A percentile compares a stretch with the other conserved stretches of the same genome.
Evolutionary conservation across 2,113 vertebrate genomes (phyloP).

Genomic region (sheep (Ovis aries)): DNA sequence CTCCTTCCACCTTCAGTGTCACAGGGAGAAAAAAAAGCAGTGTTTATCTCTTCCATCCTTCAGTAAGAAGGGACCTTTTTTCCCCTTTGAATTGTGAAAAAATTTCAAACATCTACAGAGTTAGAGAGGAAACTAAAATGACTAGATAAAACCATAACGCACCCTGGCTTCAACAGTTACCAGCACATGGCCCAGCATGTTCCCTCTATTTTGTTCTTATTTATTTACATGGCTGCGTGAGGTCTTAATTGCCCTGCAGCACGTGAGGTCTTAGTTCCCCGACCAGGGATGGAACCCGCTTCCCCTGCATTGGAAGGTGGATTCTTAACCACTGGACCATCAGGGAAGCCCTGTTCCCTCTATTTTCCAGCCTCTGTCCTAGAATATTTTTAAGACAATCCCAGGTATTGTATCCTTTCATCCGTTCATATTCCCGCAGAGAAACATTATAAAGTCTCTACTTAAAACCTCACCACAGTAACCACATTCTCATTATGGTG

Average conservation of each 20-base stretch:
- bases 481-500: neutral
- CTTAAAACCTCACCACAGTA: neutral
- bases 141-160: neutral
- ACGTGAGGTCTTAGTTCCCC: neutral
- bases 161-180: rapidly evolving
- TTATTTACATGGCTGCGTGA: neutral
- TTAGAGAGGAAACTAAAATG: neutral
- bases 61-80: neutral
- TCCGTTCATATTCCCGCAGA: neutral
- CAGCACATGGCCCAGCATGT: rapidly evolving
- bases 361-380: too few species aligned
- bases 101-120: neutral
- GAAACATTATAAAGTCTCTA: neutral
- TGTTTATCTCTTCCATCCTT: neutral
- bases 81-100: neutral
- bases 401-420: neutral
- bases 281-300: neutral
- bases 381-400: neutral
- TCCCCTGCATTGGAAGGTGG: neutral
- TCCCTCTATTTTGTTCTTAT: rapidly evolving
- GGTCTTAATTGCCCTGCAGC: neutral
- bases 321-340: neutral
- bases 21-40: neutral
- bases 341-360: neutral
- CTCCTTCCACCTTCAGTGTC: neutral